phyloP scores from a whole-genome alignment of 2,797 vertebrate genomes.

The Heteromormyrus szaboi region DNA sequence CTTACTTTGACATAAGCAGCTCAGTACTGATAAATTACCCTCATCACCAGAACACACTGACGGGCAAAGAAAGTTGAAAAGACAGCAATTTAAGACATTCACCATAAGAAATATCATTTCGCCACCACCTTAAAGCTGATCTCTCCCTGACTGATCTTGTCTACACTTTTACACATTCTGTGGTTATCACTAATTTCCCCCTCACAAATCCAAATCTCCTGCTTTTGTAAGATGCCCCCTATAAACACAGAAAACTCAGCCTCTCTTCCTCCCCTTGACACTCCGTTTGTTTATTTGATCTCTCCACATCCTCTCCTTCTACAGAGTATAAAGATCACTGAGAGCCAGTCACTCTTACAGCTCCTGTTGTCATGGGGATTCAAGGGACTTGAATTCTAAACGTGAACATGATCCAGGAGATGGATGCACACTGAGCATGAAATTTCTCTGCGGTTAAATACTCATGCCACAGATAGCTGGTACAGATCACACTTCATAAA shows the following conservation, averaged over 20 bases:
- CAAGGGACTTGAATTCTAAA: conserved; percentile 48
- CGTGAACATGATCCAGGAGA: conserved; percentile 33
- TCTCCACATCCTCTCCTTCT: neutral
- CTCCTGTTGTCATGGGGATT: conserved; percentile 55
- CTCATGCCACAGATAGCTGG: neutral
- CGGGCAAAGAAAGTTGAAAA: neutral
- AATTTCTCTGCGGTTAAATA: neutral
- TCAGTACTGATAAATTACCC: neutral
- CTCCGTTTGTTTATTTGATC: neutral
- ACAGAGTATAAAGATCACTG: neutral
- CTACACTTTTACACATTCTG: neutral
- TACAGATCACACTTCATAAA: neutral
- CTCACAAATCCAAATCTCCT: neutral
- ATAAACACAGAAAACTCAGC: neutral
- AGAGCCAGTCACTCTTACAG: neutral
- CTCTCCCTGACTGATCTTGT: neutral
- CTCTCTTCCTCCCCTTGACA: neutral
- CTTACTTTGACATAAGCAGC: neutral
- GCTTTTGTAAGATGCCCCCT: neutral
- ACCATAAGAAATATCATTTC: neutral
- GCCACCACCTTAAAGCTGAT: neutral
- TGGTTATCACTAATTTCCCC: neutral
- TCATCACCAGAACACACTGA: neutral
- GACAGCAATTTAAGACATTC: neutral
- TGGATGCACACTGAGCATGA: neutral